Evolutionary conservation across 2,113 vertebrate genomes (phyloP), one percentile per base, ranked within the genome.

Genomic region (Motacilla tschutschensis): DNA sequence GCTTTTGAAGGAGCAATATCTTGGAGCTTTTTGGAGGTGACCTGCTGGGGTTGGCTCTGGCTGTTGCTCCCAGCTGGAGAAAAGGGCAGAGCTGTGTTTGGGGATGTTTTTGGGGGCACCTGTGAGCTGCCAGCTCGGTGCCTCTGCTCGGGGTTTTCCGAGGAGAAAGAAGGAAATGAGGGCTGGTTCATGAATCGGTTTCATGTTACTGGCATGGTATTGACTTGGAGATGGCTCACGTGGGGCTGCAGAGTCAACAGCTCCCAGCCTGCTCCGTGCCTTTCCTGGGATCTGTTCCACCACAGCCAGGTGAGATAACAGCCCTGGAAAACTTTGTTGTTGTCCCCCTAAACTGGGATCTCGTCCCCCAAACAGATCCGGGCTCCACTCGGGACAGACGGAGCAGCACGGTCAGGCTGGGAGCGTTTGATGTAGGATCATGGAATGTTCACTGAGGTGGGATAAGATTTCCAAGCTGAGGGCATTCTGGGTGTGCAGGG

Each of bases 201-300:
- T 93, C 90, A 2, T 35, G 58, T 93, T 93, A 75, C 89, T 16
- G 66, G 18, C 1, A 0, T 19, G 53, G 43, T 86, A 64, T 54
- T 18, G 81, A 74, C 84, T 64, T 57, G 74, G 93, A 64, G 81
- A 75, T 86, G 87, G 89, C 63, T 84, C 78, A 93, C 82, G 75
- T 94, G 93, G 66, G 67, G 64, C 71, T 5, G 29, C 33, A 81
- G 90, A 92, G 87, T 83, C 85, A 88, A 90, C 90, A 92, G 74
- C 74, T 8, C 85, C 0, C 0, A 74, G 77, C 55, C 69, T 41
- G 60, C 2, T 2, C 62, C 2, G 11, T 20, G 63, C 13, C 48
- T 81, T 75, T 81, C 28, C 8, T 6, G 3, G 1, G 75, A 64
- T 35, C 46, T 51, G 66, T 50, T 86, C 40, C 54, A 4, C 57